phyloP scores from a whole-genome alignment of 1,140 invertebrate genomes.

The Campoletis sonorensis region DNA sequence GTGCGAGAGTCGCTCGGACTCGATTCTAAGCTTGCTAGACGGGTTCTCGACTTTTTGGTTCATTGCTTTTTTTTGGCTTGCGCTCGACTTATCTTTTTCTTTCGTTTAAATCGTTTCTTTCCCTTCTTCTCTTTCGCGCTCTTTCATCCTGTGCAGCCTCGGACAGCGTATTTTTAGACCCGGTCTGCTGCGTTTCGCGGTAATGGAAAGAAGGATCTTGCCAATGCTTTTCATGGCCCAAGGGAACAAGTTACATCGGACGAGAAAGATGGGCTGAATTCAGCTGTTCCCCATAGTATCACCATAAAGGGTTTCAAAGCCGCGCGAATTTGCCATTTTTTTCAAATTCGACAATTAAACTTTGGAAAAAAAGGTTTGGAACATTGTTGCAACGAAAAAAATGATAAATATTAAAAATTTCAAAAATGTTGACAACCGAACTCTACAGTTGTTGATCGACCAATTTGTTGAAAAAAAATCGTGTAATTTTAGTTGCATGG shows the following conservation, averaged over 20 bases:
- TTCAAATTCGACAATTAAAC: not conserved
- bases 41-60: conserved; percentile 18
- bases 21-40: conserved; percentile 42
- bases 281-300: not conserved
- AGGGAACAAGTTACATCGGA: conserved; percentile 1
- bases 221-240: not conserved
- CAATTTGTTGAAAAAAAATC: too few relatives aligned
- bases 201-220: conserved; percentile 25
- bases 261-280: conserved; percentile 5
- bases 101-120: conserved; percentile 1
- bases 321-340: too few relatives aligned
- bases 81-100: conserved; percentile 16
- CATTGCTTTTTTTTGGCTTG: conserved; percentile 23
- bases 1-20: conserved; percentile 9
- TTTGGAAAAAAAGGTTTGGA: too few relatives aligned
- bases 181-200: conserved; percentile 29
- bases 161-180: conserved; percentile 26
- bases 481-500: too few relatives aligned
- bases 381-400: too few relatives aligned
- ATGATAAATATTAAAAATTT: too few relatives aligned
- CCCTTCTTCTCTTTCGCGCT: not conserved
- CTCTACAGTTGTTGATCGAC: too few relatives aligned
- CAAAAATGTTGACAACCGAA: too few relatives aligned
- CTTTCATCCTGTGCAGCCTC: not conserved
- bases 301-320: not conserved